phyloP scores from a whole-genome alignment of 2,113 vertebrate genomes.

The Aspiorhynchus laticeps region DNA sequence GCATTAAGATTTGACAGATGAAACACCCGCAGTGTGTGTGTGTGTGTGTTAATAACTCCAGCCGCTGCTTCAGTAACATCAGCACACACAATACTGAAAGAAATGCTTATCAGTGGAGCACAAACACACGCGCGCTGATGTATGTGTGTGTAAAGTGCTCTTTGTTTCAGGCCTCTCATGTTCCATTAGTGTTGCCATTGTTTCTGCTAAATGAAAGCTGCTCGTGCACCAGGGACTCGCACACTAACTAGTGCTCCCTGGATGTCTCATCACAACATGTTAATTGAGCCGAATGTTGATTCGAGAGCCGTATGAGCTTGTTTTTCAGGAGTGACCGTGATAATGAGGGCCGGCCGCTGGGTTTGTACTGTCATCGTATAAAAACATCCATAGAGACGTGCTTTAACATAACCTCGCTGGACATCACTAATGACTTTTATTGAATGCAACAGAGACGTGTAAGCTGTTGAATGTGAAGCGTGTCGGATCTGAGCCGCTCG shows the following conservation, averaged over 20 bases:
- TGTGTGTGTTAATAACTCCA: background rate
- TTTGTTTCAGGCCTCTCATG: conserved; percentile 34
- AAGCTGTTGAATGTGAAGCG: too few species aligned
- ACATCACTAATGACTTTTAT: too few species aligned
- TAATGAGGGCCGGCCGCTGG: background rate
- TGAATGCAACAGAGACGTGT: too few species aligned
- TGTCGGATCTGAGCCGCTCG: background rate
- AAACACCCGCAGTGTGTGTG: conserved; percentile 1
- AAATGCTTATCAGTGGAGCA: conserved; percentile 7
- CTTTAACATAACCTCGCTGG: background rate
- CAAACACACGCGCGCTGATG: background rate
- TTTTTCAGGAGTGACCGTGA: conserved; percentile 3
- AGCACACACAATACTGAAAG: background rate
- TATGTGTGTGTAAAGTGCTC: conserved; percentile 20
- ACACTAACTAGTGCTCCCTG: background rate
- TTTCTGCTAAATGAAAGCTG: conserved; percentile 26
- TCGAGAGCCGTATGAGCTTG: background rate
- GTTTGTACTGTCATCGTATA: background rate
- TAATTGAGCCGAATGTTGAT: conserved; percentile 17
- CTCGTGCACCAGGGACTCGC: background rate
- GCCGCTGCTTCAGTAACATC: background rate
- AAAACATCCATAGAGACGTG: background rate
- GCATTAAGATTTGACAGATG: conserved; percentile 8
- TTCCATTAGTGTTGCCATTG: conserved; percentile 45
- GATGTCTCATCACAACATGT: background rate